Conservation (phyloP, 2,888 invertebrate genomes). For the Epinotia bilunana region DNA sequence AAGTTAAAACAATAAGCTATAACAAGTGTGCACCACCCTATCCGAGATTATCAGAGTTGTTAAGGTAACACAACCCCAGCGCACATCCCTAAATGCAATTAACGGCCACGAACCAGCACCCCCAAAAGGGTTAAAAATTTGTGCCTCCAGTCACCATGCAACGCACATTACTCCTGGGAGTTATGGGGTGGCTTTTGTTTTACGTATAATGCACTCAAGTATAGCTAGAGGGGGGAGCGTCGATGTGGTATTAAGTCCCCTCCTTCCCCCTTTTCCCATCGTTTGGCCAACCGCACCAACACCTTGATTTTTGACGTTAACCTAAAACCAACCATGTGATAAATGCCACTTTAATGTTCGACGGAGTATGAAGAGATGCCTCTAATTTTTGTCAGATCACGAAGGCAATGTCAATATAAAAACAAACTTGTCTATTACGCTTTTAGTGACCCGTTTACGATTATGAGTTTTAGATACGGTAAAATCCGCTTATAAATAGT, state of each 20-base stretch:
- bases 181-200: constrained; percentile 66
- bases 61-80: constrained; percentile 39
- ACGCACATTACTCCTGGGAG: constrained; percentile 67
- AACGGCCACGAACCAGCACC: constrained; percentile 54
- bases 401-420: constrained; percentile 19
- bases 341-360: constrained; percentile 43
- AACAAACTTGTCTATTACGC: constrained; percentile 23
- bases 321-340: constrained; percentile 52
- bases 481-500: neutral
- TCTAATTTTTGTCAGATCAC: constrained; percentile 26
- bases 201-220: constrained; percentile 80
- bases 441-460: constrained; percentile 24
- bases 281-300: constrained; percentile 58
- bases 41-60: constrained; percentile 24
- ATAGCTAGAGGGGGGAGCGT: constrained; percentile 62
- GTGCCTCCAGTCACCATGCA: constrained; percentile 76
- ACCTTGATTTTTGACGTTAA: constrained; percentile 75
- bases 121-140: constrained; percentile 66
- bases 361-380: constrained; percentile 39
- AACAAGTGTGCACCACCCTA: constrained; percentile 14
- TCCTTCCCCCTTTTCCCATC: constrained; percentile 51
- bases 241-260: constrained; percentile 50
- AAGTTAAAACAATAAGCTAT: constrained; percentile 28
- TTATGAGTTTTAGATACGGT: neutral
- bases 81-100: constrained; percentile 53